A percentile compares a stretch with the other conserved stretches of the same genome.
Conservation (phyloP, 2,888 invertebrate genomes). For the Rhopalosiphum nymphaeae region DNA sequence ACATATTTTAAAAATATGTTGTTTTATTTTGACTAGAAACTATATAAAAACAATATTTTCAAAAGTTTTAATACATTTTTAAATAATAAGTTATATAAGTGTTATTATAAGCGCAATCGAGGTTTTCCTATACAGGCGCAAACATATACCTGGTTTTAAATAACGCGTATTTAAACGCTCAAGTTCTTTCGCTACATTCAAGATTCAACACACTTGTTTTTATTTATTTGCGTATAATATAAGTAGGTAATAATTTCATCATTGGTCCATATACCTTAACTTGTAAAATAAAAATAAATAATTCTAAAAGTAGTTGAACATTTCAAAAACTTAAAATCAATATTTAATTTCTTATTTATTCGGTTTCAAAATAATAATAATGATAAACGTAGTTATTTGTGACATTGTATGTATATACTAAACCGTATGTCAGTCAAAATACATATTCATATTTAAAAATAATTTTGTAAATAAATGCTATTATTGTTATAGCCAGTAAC, state of each 20-base stretch:
- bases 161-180: not conserved
- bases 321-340: not conserved
- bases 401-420: not conserved
- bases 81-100: too few species aligned
- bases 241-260: not conserved
- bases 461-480: not conserved
- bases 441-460: not conserved
- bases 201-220: not conserved
- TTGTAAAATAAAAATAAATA: not conserved
- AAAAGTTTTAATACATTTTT: too few species aligned
- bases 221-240: not conserved
- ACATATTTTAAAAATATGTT: too few species aligned
- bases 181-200: not conserved
- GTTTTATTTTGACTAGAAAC: too few species aligned
- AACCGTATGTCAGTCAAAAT: not conserved
- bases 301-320: not conserved
- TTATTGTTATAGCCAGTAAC: not conserved
- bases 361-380: not conserved
- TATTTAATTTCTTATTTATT: not conserved
- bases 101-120: too few species aligned
- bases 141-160: not conserved
- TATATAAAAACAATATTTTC: too few species aligned
- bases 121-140: too few species aligned
- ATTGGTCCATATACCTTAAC: not conserved
- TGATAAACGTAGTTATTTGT: not conserved